Evolutionary conservation across 1,140 invertebrate species (phyloP).

Genomic region (Ostrea denselamellosa): DNA sequence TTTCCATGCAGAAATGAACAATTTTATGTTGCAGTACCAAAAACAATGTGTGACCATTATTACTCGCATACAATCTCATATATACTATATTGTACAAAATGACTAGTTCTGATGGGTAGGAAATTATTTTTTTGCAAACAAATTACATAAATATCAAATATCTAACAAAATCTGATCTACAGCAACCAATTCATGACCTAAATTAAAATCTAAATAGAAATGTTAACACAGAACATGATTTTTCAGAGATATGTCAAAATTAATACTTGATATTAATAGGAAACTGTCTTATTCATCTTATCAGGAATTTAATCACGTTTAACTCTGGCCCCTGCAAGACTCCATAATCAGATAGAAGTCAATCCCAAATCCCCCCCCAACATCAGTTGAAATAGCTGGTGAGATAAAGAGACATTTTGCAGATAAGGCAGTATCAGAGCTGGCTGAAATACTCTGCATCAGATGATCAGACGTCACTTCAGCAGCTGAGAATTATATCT

Average conservation of each 20-base stretch:
- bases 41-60: not conserved
- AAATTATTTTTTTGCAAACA: not conserved
- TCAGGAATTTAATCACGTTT: constrained; percentile 3
- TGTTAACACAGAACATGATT: constrained; percentile 4
- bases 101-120: not conserved
- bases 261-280: constrained; percentile 2
- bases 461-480: not conserved
- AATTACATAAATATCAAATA: not conserved
- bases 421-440: not conserved
- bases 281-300: constrained; percentile 30
- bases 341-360: constrained; percentile 20
- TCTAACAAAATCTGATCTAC: not conserved
- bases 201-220: constrained; percentile 1
- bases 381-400: not conserved
- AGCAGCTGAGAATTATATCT: constrained; percentile 11
- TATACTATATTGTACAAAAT: not conserved
- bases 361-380: not conserved
- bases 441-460: not conserved
- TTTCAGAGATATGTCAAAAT: constrained; percentile 22
- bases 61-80: not conserved
- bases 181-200: not conserved
- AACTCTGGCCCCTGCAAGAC: not conserved
- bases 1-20: not conserved
- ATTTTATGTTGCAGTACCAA: not conserved
- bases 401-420: not conserved